Conservation (phyloP, 2,888 invertebrate genomes). For the Andrena hattorfiana region DNA sequence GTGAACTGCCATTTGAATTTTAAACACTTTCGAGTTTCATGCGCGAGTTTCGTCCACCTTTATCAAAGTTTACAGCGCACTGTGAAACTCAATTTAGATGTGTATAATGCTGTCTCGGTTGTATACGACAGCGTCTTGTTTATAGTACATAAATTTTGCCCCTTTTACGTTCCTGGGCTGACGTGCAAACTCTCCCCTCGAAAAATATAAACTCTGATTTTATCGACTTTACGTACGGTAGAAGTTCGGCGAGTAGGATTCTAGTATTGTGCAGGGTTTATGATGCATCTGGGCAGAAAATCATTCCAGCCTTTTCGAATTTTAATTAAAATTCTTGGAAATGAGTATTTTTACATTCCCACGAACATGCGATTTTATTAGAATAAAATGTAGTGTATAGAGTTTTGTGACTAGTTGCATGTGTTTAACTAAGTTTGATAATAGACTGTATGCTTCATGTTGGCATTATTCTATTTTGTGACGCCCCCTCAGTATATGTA, state of each 20-base stretch:
- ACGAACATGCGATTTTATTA: no score
- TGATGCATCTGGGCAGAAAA: not conserved
- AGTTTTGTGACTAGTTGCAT: no score
- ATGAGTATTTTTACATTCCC: no score
- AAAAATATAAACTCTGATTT: slow-evolving; percentile 11
- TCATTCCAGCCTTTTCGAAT: no score
- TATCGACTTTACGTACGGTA: not conserved
- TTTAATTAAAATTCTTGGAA: no score
- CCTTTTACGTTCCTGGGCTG: no score
- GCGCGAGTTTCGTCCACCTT: slow-evolving; percentile 12
- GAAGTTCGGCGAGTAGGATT: not conserved
- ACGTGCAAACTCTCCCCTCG: not conserved
- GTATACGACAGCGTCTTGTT: not conserved
- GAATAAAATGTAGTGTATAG: no score
- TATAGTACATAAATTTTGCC: not conserved
- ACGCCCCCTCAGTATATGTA: no score
- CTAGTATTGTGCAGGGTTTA: not conserved
- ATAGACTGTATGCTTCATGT: no score
- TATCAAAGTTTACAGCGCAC: slow-evolving; percentile 30
- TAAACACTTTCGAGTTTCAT: slow-evolving; percentile 21
- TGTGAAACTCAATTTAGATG: slow-evolving; percentile 23
- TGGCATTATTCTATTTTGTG: no score
- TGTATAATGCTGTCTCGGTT: not conserved
- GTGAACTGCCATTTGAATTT: slow-evolving; percentile 52
- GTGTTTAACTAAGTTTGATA: no score